phyloP scores from a whole-genome alignment of 2,113 vertebrate species.

The Pandion haliaetus region DNA sequence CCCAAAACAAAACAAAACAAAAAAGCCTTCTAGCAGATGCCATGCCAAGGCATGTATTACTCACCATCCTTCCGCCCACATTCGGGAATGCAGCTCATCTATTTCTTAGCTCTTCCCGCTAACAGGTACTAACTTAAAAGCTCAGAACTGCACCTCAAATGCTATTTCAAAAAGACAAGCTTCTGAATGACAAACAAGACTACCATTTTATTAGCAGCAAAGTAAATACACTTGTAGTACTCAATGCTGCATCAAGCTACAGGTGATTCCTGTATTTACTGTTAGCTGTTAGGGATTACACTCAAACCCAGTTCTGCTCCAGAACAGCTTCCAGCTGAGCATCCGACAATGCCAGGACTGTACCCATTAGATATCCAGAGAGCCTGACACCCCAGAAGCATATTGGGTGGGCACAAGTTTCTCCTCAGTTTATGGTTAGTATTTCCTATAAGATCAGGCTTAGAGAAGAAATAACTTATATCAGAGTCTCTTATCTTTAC shows the following conservation, averaged over 20 bases:
- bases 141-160: not conserved
- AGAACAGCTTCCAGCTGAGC: not conserved
- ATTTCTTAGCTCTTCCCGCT: constrained; percentile 40
- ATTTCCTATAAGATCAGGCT: not conserved
- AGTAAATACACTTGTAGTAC: not conserved
- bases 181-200: constrained; percentile 23
- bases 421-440: not conserved
- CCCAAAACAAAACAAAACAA: not conserved
- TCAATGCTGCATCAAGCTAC: not conserved
- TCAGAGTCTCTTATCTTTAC: not conserved
- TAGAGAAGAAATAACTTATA: constrained; percentile 32
- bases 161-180: constrained; percentile 32
- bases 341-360: not conserved
- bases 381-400: not conserved
- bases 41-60: not conserved
- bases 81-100: not conserved
- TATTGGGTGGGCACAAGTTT: not conserved
- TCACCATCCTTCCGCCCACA: not conserved
- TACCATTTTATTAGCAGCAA: constrained; percentile 26
- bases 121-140: not conserved
- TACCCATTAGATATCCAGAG: not conserved
- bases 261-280: not conserved
- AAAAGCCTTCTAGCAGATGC: not conserved
- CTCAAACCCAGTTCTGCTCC: not conserved
- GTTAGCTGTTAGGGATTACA: not conserved